phyloP scores from a whole-genome alignment of 2,113 vertebrate species.

The Chloebia gouldiae region DNA sequence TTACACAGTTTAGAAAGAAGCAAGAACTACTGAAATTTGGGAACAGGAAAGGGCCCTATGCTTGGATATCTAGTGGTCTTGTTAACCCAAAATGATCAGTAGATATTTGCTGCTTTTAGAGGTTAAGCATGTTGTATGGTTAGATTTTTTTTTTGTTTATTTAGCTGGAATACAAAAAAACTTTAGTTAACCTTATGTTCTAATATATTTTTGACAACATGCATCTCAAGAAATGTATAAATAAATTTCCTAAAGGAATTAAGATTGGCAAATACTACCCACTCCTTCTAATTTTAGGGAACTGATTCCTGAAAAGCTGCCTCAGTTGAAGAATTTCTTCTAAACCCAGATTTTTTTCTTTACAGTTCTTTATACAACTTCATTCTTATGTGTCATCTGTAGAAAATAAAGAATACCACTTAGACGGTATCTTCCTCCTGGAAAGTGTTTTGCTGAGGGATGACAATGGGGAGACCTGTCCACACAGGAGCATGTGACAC shows the following conservation, averaged over 20 bases:
- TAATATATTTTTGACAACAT: neutral
- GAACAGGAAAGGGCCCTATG: neutral
- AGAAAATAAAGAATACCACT: neutral
- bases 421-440: neutral
- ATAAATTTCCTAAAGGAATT: neutral
- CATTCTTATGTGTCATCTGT: neutral
- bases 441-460: neutral
- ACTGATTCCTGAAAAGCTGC: neutral
- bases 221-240: neutral
- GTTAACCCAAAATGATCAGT: neutral
- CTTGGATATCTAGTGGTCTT: neutral
- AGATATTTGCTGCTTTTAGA: neutral
- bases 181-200: neutral
- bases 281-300: neutral
- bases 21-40: neutral
- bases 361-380: neutral
- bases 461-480: neutral
- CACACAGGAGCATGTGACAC: neutral
- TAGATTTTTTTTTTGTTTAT: neutral
- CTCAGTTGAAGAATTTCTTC: neutral
- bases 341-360: neutral
- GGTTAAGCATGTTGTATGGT: rapidly evolving
- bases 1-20: neutral
- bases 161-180: neutral
- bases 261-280: neutral